Evolutionary conservation across 1,140 invertebrate species (phyloP).

Genomic region (Pseudomyrmex concolor): DNA sequence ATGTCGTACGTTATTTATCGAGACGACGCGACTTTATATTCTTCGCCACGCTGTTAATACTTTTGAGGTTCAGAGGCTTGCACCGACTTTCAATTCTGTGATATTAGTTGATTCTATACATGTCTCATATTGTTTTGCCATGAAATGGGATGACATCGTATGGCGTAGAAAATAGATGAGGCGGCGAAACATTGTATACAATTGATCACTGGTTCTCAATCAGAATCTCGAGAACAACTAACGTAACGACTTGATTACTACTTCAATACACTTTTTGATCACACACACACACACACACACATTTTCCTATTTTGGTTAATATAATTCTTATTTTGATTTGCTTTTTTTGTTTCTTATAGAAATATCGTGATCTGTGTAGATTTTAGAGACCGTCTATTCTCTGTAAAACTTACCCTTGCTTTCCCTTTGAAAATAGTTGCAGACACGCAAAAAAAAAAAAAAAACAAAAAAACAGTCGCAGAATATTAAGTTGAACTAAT

Average conservation of each 20-base stretch:
- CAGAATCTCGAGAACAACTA: not conserved
- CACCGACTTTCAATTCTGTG: constrained; percentile 36
- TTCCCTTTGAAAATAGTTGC: not conserved
- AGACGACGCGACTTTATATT: constrained; percentile 33
- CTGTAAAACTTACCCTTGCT: not conserved
- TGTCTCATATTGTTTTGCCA: constrained; percentile 62
- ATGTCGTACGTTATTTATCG: constrained; percentile 43
- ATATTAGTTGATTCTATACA: constrained; percentile 50
- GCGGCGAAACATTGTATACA: not conserved
- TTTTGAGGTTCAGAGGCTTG: constrained; percentile 53
- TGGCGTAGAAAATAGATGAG: constrained; percentile 16
- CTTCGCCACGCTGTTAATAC: constrained; percentile 54
- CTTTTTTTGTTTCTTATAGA: too few relatives aligned
- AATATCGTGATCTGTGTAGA: too few relatives aligned
- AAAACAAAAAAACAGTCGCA: too few relatives aligned
- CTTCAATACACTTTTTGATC: not conserved
- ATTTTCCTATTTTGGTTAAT: not conserved
- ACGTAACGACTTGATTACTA: not conserved
- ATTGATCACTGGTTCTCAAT: constrained; percentile 9
- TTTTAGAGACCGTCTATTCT: not conserved
- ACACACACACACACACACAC: too few relatives aligned
- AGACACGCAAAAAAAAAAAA: not conserved
- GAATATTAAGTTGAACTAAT: too few relatives aligned
- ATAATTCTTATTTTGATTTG: too few relatives aligned
- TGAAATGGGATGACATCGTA: constrained; percentile 50